Percentiles rank a stretch among this genome's conserved stretches.
Evolutionary conservation across 1,140 invertebrate species (phyloP).

Genomic region (Pogonomyrmex barbatus): DNA sequence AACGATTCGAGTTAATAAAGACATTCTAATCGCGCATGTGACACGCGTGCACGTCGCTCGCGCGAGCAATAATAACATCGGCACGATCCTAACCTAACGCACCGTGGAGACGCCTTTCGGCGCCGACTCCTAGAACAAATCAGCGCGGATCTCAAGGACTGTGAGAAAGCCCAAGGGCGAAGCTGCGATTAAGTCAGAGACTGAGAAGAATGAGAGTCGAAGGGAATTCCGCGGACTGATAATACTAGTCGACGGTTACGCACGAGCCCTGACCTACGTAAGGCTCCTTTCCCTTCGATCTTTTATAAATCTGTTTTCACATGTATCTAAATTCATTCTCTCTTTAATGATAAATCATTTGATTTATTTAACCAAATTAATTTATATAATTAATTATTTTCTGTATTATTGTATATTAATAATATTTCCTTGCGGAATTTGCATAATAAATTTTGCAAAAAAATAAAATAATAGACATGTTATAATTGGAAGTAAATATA

Average conservation of each 20-base stretch:
- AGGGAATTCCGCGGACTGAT: constrained; percentile 51
- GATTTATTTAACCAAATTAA: neutral
- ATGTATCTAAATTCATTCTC: neutral
- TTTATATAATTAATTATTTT: neutral
- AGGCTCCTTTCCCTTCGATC: neutral
- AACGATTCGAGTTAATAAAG: constrained; percentile 1
- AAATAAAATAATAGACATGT: neutral
- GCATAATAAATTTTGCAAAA: neutral
- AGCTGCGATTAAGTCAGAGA: constrained; percentile 63
- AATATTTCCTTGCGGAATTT: neutral
- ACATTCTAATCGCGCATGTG: constrained; percentile 69
- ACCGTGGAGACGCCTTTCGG: constrained; percentile 67
- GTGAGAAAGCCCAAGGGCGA: constrained; percentile 73
- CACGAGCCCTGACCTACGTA: neutral
- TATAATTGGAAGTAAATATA: neutral
- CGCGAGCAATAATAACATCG: constrained; percentile 67
- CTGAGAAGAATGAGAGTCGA: constrained; percentile 25
- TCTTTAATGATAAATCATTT: neutral
- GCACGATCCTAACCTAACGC: constrained; percentile 35
- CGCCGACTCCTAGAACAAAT: constrained; percentile 70
- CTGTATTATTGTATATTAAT: neutral
- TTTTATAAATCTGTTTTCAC: neutral
- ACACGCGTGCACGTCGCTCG: constrained; percentile 62
- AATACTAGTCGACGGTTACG: constrained; percentile 52
- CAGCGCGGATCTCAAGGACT: constrained; percentile 50